These are phyloP conservation scores for Avahi laniger DNA, from an alignment of 2,797 vertebrate genomes.

Conservation along the genomic window DNA sequence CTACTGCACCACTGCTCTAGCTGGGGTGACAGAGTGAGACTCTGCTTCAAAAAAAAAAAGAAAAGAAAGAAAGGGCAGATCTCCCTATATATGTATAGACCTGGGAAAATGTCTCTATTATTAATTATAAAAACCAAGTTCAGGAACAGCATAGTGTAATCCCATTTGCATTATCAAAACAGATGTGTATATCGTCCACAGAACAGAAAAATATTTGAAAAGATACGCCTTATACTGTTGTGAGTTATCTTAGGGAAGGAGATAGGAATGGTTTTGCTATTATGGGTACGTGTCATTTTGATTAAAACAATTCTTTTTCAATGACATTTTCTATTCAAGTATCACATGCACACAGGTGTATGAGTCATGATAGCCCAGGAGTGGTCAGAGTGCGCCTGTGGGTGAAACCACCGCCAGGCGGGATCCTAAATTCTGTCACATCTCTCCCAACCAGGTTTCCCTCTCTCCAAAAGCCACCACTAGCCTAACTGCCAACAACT, in stretches of 20 bases:
- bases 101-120: background rate
- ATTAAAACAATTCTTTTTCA: background rate
- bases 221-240: background rate
- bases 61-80: background rate
- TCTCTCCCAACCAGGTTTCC: background rate
- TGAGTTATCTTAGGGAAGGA: background rate
- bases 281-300: background rate
- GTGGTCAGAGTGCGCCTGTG: rapidly evolving
- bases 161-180: background rate
- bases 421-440: rapidly evolving
- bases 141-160: too few relatives aligned
- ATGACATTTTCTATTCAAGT: background rate
- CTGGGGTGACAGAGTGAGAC: too few relatives aligned
- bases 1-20: too few relatives aligned
- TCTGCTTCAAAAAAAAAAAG: too few relatives aligned
- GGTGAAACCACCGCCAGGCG: background rate
- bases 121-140: background rate
- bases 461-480: background rate
- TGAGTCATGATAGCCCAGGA: rapidly evolving
- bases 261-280: background rate
- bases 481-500: background rate
- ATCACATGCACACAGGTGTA: rapidly evolving
- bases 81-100: background rate
- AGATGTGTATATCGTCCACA: background rate
- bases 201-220: background rate